Conservation (phyloP, 1,140 invertebrate genomes). For the Galendromus occidentalis region DNA sequence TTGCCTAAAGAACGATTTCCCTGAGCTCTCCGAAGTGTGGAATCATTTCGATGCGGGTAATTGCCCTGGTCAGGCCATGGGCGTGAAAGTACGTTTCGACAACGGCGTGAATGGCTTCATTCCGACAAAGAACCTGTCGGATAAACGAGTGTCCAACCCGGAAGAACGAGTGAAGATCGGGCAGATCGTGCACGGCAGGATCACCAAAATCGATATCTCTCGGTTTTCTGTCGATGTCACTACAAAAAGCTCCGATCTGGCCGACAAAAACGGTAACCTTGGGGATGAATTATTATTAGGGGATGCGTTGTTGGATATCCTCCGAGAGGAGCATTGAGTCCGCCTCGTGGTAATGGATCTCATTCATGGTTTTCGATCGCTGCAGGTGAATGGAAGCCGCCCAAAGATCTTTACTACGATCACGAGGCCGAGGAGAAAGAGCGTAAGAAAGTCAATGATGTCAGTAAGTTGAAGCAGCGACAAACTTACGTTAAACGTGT, state of each 20-base stretch:
- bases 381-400: conserved; percentile 35
- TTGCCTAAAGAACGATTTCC: conserved; percentile 83
- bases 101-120: conserved; percentile 89
- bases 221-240: conserved; percentile 82
- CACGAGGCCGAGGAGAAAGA: conserved; percentile 62
- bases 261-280: conserved; percentile 67
- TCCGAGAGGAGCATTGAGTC: too few relatives aligned
- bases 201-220: conserved; percentile 87
- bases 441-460: conserved; percentile 44
- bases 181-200: conserved; percentile 76
- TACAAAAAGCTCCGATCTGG: conserved; percentile 73
- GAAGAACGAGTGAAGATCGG: conserved; percentile 63
- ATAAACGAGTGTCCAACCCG: conserved; percentile 77
- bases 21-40: conserved; percentile 88
- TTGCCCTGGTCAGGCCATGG: conserved; percentile 84
- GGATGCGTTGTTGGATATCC: conserved; percentile 11
- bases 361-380: too few relatives aligned
- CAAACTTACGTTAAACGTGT: conserved; percentile 79
- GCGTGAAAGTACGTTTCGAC: conserved; percentile 68
- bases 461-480: conserved; percentile 54
- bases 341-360: too few relatives aligned
- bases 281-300: conserved; percentile 20
- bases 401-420: conserved; percentile 80
- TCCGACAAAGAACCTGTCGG: conserved; percentile 81
- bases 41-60: conserved; percentile 88